These are phyloP conservation scores for Melanotaenia maccullochi DNA, from an alignment of 2,797 vertebrate genomes.

Conservation along the genomic window DNA sequence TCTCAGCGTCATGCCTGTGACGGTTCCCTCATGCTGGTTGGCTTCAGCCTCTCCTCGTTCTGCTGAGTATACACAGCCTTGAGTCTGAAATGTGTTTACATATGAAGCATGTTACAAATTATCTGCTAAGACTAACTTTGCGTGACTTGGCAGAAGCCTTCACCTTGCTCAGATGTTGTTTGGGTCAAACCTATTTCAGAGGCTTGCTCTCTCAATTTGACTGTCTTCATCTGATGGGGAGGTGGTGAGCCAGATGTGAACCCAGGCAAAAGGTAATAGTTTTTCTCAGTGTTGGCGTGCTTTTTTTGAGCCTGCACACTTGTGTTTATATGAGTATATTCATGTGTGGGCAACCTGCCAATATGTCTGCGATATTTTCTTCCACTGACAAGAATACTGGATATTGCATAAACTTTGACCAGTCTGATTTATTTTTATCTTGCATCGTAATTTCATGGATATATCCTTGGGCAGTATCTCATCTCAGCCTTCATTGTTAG, in stretches of 20 bases:
- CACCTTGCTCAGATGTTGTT: constrained; percentile 85
- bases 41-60: constrained; percentile 50
- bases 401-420: constrained; percentile 49
- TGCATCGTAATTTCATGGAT: constrained; percentile 43
- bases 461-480: constrained; percentile 41
- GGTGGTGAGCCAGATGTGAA: constrained; percentile 81
- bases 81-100: constrained; percentile 84
- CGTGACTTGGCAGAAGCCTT: constrained; percentile 87
- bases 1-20: constrained; percentile 42
- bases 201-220: constrained; percentile 80
- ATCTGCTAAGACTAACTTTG: constrained; percentile 86
- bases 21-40: constrained; percentile 57
- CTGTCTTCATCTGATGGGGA: constrained; percentile 77
- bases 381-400: constrained; percentile 47
- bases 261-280: constrained; percentile 71
- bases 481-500: constrained; percentile 45
- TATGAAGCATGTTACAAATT: constrained; percentile 85
- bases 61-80: constrained; percentile 75
- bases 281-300: constrained; percentile 22
- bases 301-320: constrained; percentile 38
- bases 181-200: constrained; percentile 83
- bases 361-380: constrained; percentile 35
- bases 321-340: constrained; percentile 23
- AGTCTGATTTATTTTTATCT: constrained; percentile 40
- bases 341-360: constrained; percentile 57